Evolutionary conservation across 2,888 invertebrate species (phyloP).

Genomic region (Serripes groenlandicus): DNA sequence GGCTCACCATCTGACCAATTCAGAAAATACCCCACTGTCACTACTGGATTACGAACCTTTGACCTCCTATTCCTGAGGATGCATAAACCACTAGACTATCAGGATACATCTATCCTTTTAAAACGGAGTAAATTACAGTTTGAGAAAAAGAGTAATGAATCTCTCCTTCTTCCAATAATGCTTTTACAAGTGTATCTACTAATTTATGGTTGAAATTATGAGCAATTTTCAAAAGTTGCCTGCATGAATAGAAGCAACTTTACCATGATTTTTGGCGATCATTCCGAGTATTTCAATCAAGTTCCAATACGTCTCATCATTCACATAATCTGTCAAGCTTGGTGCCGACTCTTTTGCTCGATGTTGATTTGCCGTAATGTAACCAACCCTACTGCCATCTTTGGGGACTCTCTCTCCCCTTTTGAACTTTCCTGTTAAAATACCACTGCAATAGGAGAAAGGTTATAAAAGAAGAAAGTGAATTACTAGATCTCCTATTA

Average conservation of each 20-base stretch:
- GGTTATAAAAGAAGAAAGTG: neutral
- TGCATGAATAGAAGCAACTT: neutral
- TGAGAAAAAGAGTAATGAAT: too few species aligned
- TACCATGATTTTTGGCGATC: constrained; percentile 51
- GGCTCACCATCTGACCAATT: too few species aligned
- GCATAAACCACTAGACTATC: too few species aligned
- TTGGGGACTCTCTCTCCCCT: constrained; percentile 30
- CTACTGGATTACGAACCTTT: too few species aligned
- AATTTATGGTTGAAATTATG: neutral
- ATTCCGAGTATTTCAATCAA: constrained; percentile 48
- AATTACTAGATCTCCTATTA: neutral
- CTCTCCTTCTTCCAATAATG: too few species aligned
- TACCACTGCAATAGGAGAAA: constrained; percentile 46
- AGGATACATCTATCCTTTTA: too few species aligned
- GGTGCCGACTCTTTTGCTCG: constrained; percentile 46
- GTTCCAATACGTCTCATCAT: constrained; percentile 61
- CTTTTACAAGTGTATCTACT: too few species aligned
- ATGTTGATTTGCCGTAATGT: constrained; percentile 26
- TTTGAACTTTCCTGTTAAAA: constrained; percentile 67
- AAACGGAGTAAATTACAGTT: too few species aligned
- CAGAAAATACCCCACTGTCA: too few species aligned
- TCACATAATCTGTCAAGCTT: constrained; percentile 51
- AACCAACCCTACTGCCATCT: constrained; percentile 40
- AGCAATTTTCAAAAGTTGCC: neutral
- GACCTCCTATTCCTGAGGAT: too few species aligned